Percentiles rank a stretch among this genome's conserved stretches.
Conservation (phyloP, 64 coral and sea anemone genomes). For the Porites lutea region DNA sequence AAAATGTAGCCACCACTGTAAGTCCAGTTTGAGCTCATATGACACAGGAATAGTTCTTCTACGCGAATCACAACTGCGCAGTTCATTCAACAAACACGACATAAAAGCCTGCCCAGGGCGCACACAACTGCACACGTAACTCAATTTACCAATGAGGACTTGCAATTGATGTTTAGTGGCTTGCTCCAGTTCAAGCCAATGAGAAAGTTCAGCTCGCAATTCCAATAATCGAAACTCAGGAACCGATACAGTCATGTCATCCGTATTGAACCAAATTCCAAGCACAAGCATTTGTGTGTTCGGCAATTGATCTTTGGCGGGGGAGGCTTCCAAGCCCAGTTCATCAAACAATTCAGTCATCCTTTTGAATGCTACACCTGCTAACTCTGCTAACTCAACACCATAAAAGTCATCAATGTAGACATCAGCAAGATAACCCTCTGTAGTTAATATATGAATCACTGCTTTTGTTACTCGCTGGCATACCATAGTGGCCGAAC, state of each 20-base stretch:
- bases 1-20: no score
- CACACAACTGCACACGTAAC: no score
- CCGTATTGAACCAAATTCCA: no score
- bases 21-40: no score
- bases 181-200: not conserved
- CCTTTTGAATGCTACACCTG: not conserved
- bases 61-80: no score
- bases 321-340: slow-evolving; percentile 28
- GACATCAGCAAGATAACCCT: slow-evolving; percentile 15
- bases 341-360: not conserved
- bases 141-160: no score
- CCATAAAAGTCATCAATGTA: slow-evolving; percentile 40
- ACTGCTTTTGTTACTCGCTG: slow-evolving; percentile 2
- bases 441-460: slow-evolving; percentile 20
- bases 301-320: not conserved
- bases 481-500: no score
- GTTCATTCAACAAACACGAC: no score
- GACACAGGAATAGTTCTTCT: no score
- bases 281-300: not conserved
- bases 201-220: slow-evolving; percentile 6
- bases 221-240: no score
- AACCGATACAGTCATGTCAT: not conserved
- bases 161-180: not conserved
- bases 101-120: no score
- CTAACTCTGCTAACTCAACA: not conserved